Percentiles rank a stretch among this genome's conserved stretches.
phyloP scores from a whole-genome alignment of 2,888 invertebrate species.

The Pegoplata infirma region DNA sequence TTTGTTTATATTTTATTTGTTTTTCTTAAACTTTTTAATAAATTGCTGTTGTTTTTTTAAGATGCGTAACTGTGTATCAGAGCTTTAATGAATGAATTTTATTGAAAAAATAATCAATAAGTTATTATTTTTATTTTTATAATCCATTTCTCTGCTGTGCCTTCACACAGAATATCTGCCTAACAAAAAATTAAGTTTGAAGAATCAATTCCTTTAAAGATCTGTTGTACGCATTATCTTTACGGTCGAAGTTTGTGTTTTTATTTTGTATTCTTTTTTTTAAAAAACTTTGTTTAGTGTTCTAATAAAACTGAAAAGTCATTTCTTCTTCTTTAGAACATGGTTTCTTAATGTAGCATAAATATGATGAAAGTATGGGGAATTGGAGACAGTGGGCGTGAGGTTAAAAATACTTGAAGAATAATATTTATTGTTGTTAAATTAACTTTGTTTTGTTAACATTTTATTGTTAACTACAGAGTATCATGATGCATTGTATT shows the following conservation, averaged over 20 bases:
- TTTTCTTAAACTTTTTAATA: constrained; percentile 3
- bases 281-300: neutral
- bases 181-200: no score
- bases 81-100: neutral
- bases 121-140: no score
- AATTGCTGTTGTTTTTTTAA: neutral
- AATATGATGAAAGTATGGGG: neutral
- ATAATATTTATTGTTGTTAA: constrained; percentile 1
- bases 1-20: neutral
- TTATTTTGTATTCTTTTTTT: neutral
- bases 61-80: neutral
- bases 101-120: neutral
- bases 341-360: neutral
- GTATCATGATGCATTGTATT: neutral
- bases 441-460: constrained; percentile 10
- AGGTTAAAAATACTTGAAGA: neutral
- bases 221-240: neutral
- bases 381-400: no score
- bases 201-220: no score
- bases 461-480: neutral
- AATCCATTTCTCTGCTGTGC: no score
- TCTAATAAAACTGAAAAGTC: neutral
- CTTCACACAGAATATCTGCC: no score
- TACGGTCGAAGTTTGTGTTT: neutral
- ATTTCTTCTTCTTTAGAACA: neutral